These are phyloP conservation scores for Phortica variegata DNA, from an alignment of 1,140 invertebrate species.

Conservation along the genomic window DNA sequence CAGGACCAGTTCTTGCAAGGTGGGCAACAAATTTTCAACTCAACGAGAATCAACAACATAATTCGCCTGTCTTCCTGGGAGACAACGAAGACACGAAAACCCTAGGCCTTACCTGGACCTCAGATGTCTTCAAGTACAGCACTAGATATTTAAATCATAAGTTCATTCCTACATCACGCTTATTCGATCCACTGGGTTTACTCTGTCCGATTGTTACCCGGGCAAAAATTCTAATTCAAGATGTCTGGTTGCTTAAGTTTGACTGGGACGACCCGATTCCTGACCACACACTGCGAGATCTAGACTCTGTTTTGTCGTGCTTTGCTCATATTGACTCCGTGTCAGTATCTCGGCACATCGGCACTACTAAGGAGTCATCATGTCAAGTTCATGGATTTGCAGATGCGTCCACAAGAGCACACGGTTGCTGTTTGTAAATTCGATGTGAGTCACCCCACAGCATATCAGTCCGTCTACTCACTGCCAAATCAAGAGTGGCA, in stretches of 20 bases:
- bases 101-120: conserved; percentile 26
- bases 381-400: conserved; percentile 43
- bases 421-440: conserved; percentile 46
- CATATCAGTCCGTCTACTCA: conserved; percentile 30
- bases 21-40: conserved; percentile 2
- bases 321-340: neutral
- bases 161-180: conserved; percentile 28
- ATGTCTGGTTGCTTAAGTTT: conserved; percentile 41
- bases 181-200: conserved; percentile 56
- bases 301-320: neutral
- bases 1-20: neutral
- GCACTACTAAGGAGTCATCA: neutral
- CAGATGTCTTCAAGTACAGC: conserved; percentile 28
- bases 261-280: conserved; percentile 52
- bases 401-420: conserved; percentile 51
- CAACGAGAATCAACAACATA: neutral
- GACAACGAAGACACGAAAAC: conserved; percentile 3
- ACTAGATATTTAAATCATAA: conserved; percentile 22
- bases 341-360: neutral
- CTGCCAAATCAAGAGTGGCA: conserved; percentile 52
- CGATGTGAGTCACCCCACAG: conserved; percentile 16
- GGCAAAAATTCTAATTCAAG: conserved; percentile 57
- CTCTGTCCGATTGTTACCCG: conserved; percentile 44
- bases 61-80: neutral
- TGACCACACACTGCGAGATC: conserved; percentile 10